These are phyloP conservation scores for Guaruba guarouba DNA, from an alignment of 2,113 vertebrate genomes.

Conservation along the genomic window DNA sequence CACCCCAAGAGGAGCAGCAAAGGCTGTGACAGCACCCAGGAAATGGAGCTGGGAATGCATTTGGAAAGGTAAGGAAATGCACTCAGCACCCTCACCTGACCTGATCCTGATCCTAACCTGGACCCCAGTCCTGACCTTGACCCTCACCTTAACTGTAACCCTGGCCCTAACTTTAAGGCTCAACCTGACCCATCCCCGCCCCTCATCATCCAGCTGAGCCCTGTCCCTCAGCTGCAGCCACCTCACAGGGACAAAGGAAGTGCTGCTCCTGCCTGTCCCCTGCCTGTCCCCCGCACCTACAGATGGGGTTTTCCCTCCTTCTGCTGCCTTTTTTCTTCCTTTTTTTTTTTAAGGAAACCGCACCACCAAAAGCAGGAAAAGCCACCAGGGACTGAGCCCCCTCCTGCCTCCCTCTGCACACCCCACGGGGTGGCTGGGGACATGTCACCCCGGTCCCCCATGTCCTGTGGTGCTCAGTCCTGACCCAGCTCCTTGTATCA, in stretches of 20 bases:
- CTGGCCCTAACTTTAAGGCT: no score
- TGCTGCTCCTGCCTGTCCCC: not conserved
- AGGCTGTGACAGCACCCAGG: rapidly evolving
- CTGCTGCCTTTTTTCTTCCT: not conserved
- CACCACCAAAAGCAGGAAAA: not conserved
- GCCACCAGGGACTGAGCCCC: not conserved
- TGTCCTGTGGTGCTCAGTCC: not conserved
- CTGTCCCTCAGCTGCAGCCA: not conserved
- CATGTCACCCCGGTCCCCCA: rapidly evolving
- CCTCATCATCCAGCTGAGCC: not conserved
- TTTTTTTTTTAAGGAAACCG: rapidly evolving
- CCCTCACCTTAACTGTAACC: not conserved
- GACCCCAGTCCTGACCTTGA: not conserved
- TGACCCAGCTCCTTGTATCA: rapidly evolving
- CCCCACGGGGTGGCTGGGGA: rapidly evolving
- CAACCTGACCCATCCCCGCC: not conserved
- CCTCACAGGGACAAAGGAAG: not conserved
- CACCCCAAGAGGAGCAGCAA: rapidly evolving
- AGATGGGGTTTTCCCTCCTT: not conserved
- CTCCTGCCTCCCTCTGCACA: not conserved
- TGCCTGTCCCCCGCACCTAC: not conserved
- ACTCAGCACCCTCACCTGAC: not conserved
- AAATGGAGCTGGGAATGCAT: rapidly evolving
- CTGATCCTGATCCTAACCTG: not conserved
- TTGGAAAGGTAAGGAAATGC: not conserved